Conservation (phyloP, 2,888 invertebrate genomes). For the Argyresthia goedartella region DNA sequence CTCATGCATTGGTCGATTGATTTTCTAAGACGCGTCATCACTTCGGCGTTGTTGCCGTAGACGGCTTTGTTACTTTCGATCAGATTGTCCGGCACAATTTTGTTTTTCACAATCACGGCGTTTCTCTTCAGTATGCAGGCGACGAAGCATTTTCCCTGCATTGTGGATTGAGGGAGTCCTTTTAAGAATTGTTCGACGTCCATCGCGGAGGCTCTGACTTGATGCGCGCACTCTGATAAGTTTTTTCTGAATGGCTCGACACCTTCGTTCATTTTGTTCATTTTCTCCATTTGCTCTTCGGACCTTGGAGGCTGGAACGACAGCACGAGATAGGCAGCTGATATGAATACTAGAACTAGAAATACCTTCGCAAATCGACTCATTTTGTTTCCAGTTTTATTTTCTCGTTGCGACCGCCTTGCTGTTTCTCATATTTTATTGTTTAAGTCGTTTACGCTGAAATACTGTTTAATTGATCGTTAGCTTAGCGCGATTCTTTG, state of each 20-base stretch:
- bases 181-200: no score
- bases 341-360: constrained; percentile 22
- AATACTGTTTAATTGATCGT: no score
- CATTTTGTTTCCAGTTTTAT: constrained; percentile 22
- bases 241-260: constrained; percentile 57
- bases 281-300: constrained; percentile 41
- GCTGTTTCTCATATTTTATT: no score
- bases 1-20: constrained; percentile 42
- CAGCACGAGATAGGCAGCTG: constrained; percentile 26
- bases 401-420: constrained; percentile 4
- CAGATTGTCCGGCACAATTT: no score
- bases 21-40: constrained; percentile 32
- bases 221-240: constrained; percentile 48
- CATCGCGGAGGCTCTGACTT: no score
- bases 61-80: constrained; percentile 42
- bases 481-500: no score
- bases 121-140: no score
- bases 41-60: constrained; percentile 51
- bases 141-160: no score
- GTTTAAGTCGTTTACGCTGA: no score
- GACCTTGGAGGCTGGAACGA: constrained; percentile 43
- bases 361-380: constrained; percentile 13
- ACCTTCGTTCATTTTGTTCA: constrained; percentile 35
- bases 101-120: no score
- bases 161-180: no score